A percentile compares a stretch with the other conserved stretches of the same genome.
Conservation (phyloP, 2,888 invertebrate species). For the Ophion obscuratus region DNA sequence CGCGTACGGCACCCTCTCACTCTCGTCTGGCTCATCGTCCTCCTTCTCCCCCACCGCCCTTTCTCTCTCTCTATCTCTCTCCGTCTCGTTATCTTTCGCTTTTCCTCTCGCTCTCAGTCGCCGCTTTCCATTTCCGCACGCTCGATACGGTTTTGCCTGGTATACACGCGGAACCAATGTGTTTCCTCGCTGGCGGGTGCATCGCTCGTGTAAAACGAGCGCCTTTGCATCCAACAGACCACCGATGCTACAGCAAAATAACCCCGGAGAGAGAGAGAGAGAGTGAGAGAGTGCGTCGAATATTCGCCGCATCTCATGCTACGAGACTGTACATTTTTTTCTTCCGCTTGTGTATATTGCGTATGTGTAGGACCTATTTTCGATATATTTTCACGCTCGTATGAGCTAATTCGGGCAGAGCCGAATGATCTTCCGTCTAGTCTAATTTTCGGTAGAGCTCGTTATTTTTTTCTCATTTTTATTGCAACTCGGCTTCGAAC, state of each 20-base stretch:
- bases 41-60: conserved; percentile 20
- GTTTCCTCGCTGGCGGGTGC: conserved; percentile 22
- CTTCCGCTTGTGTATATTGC: not conserved
- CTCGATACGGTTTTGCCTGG: conserved; percentile 57
- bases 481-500: no score
- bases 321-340: conserved; percentile 32
- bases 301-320: conserved; percentile 33
- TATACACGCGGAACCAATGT: conserved; percentile 19
- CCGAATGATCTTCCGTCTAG: no score
- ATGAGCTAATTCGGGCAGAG: no score
- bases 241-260: conserved; percentile 27
- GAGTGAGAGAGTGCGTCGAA: conserved; percentile 13
- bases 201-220: conserved; percentile 40
- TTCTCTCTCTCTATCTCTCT: conserved; percentile 29
- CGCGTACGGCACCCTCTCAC: conserved; percentile 56
- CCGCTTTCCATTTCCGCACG: conserved; percentile 61
- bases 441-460: no score
- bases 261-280: conserved; percentile 12
- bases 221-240: conserved; percentile 42
- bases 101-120: conserved; percentile 20
- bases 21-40: conserved; percentile 42
- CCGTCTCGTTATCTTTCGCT: not conserved
- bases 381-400: conserved; percentile 6
- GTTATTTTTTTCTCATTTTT: no score
- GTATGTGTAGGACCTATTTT: not conserved